Evolutionary conservation across 2,113 vertebrate species (phyloP), one percentile per base, ranked within the genome.

Genomic region (Mormyrus iriodes): DNA sequence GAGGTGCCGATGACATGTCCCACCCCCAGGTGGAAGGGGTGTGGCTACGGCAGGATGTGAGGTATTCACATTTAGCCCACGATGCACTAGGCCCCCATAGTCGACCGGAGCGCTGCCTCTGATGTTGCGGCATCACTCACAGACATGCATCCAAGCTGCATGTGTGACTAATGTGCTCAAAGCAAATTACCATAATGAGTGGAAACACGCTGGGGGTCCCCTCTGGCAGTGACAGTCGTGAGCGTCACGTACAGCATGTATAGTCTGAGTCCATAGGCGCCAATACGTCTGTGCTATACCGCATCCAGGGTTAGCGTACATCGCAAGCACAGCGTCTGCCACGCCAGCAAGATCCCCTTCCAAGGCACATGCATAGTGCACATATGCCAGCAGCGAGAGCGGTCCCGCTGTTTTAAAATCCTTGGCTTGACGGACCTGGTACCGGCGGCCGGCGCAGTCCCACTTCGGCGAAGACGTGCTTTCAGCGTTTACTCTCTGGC

Each of bases 321-420:
- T 53, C 5, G 13, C 82, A 55, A 24, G 90, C 91, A 92, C 92
- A 93, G 61, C 93, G 93, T 94, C 94, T 93, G 95, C 94, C 94
- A 94, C 94, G 94, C 95, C 92, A 95, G 93, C 95, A 94, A 91
- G 92, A 94, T 94, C 93, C n/a, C 93, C 94, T 94, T 92, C 95
- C 94, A 94, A 93, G 91, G 92, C 93, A 91, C 90, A 91, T 95
- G 95, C 93, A 95, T 94, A 96, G 93, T 94, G 92, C 92, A 89
- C 92, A 94, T 91, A 53, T 88, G 51, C 88, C 52, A 46, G 76
- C 90, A 91, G 92, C 89, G 90, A 90, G 91, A 91, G 88, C 87
- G 88, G 55, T 90, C 92, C 92, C 93, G 91, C 91, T 92, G 93
- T 94, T 94, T 93, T 93, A 93, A 94, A 93, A 95, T 93, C 90